Evolutionary conservation across 2,113 vertebrate genomes (phyloP), one percentile per base, ranked within the genome.

Genomic region (Semnopithecus entellus): DNA sequence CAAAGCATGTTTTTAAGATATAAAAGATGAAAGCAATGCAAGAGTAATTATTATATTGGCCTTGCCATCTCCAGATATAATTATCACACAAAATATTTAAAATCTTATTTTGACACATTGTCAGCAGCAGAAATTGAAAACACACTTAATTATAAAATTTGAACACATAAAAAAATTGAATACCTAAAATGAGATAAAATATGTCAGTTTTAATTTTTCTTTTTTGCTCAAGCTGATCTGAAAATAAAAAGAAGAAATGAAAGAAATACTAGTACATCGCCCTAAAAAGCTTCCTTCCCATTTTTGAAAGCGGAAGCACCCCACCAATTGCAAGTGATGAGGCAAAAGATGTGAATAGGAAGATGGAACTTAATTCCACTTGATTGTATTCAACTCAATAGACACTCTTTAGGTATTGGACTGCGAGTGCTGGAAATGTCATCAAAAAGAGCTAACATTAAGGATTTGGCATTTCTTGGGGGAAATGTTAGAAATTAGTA

Each of bases 191-290:
- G 76, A 92, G 52, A n/a, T 57, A 66, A 89, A 93, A 68, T 43
- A 27, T 30, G 38, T 17, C 48, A 17, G 6, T 52, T 92, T 89
- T 66, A 79, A 52, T 78, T n/a, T 50, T 40, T 85, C 82, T 12
- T 59, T 89, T 95, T 70, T 50, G 40, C 80, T 72, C 82, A 57
- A 90, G 50, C 87, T 95, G 90, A 94, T 95, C 66, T 92, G 76
- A 97, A 97, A 96, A 96, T 81, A 80, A 96, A 97, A 98, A 95
- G 95, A 72, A 91, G 96, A 95, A 97, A 91, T 95, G 96, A 91
- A 97, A 96, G 55, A 92, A 81, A 84, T 78, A n/a, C 17, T 11
- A 40, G 82, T n/a, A 5, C 7, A 30, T 88, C 1, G 0, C 70
- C 61, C 48, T 20, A 32, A 17, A 73, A 76, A 45, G 38, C 66